Conservation (phyloP, 2,888 invertebrate species). For the Meghimatium bilineatum region DNA sequence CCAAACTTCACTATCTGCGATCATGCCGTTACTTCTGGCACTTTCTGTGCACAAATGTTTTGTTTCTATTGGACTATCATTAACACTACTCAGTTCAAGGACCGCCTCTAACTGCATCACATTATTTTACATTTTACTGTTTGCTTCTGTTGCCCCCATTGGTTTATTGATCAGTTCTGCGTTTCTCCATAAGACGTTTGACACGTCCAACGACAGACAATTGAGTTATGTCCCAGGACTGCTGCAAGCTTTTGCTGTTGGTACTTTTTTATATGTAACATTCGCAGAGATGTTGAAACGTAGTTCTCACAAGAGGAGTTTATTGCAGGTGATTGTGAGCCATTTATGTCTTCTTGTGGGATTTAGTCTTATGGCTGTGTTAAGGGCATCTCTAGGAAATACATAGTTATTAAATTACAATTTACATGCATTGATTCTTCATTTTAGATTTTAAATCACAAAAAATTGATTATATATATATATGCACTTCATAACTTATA, state of each 20-base stretch:
- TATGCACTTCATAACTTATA: too few species aligned
- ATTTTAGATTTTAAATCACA: neutral
- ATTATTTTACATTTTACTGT: slow-evolving; percentile 47
- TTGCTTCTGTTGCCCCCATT: slow-evolving; percentile 55
- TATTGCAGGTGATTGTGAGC: neutral
- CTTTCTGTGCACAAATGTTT: slow-evolving; percentile 80
- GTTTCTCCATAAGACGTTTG: slow-evolving; percentile 51
- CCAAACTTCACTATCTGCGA: slow-evolving; percentile 40
- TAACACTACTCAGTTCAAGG: slow-evolving; percentile 75
- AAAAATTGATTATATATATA: too few species aligned
- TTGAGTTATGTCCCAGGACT: slow-evolving; percentile 67
- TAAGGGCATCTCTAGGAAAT: slow-evolving; percentile 21
- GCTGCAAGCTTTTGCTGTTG: slow-evolving; percentile 89
- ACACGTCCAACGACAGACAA: slow-evolving; percentile 23
- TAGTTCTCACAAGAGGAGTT: neutral
- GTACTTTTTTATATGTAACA: slow-evolving; percentile 94
- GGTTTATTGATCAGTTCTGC: slow-evolving; percentile 54
- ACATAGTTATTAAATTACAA: neutral
- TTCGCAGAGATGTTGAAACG: slow-evolving; percentile 86
- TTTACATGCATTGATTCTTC: neutral
- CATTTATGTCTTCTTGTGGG: slow-evolving; percentile 34
- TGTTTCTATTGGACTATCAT: slow-evolving; percentile 80
- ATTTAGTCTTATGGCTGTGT: slow-evolving; percentile 26
- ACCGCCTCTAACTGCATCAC: slow-evolving; percentile 19
- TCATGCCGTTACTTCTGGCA: slow-evolving; percentile 77